phyloP scores from a whole-genome alignment of 2,113 vertebrate genomes.

The Gasterosteus nipponicus region DNA sequence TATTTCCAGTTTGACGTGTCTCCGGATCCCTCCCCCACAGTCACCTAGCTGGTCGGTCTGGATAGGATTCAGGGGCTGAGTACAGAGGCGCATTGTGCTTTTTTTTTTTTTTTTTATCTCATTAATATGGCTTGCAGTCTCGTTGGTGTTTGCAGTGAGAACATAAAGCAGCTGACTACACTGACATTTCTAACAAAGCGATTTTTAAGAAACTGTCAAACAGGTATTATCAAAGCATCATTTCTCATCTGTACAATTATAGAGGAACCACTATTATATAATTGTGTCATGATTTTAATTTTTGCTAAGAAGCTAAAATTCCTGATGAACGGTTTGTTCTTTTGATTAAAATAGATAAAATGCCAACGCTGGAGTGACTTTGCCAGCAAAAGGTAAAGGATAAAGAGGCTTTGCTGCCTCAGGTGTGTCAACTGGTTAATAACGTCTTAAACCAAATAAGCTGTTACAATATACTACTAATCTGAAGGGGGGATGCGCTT shows the following conservation, averaged over 20 bases:
- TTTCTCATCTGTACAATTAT: not conserved
- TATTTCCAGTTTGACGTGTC: slow-evolving; percentile 51
- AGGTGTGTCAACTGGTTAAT: not conserved
- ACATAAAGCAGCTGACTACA: slow-evolving; percentile 36
- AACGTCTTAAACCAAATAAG: not conserved
- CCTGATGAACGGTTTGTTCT: not conserved
- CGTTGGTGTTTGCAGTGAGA: slow-evolving; percentile 25
- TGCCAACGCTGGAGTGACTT: not conserved
- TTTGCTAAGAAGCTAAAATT: not conserved
- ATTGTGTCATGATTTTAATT: not conserved
- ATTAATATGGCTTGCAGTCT: slow-evolving; percentile 24
- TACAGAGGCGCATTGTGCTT: slow-evolving; percentile 60
- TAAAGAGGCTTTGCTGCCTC: not conserved
- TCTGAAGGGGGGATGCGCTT: not conserved
- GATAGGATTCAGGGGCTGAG: slow-evolving; percentile 55
- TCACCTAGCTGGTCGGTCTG: slow-evolving; percentile 53
- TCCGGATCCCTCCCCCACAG: slow-evolving; percentile 41
- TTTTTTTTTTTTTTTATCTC: slow-evolving; percentile 23
- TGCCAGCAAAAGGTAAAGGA: not conserved
- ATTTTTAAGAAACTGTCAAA: not conserved
- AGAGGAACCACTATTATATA: not conserved
- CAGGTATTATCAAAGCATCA: not conserved
- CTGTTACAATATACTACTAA: not conserved
- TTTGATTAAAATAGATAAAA: slow-evolving; percentile 1
- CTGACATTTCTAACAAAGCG: slow-evolving; percentile 17